Evolutionary conservation across 2,113 vertebrate genomes (phyloP), one percentile per base, ranked within the genome.

Genomic region (Camelus dromedarius): DNA sequence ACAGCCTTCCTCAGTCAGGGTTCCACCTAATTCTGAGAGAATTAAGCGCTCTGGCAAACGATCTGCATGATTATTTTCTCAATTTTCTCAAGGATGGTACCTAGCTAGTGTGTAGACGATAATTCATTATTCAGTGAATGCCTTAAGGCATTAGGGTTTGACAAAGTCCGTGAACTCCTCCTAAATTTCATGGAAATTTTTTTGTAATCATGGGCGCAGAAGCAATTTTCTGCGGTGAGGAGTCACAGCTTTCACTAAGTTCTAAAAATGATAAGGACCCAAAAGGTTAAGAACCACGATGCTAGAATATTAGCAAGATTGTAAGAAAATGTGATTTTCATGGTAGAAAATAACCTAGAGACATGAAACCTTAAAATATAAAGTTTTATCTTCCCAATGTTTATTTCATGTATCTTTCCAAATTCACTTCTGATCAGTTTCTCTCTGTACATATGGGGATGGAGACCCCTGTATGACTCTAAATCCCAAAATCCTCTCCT

Each of bases 391-490:
- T 93, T 85, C 72, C 9, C 15, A 70, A 69, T 42, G 38, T 72
- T 96, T 89, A 96, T 48, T 86, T 91, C 35, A 73, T 30, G 15
- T 56, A 32, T 76, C 48, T 90, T 94, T 94, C 38, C 8, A 54
- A 94, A 70, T 52, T 30, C 18, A 67, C 84, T 79, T 64, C 26
- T 75, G 28, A 77, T 69, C 62, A 67, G 35, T 79, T 88, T 91
- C 16, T 75, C 32, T 64, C n/a, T 64, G 19, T 28, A 76, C 18
- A 67, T 16, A 30, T 16, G 15, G 11, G 67, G 20, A 50, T 5
- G 56, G 16, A 89, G 30, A 85, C 15, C 14, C 28, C 46, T 81
- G 5, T 16, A n/a, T 18, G 89, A 79, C 54, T 89, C 11, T 48
- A 85, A 91, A 48, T 3, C 11, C 46, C 22, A 38, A 56, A 72